Conservation (phyloP, 35 echinoderm and acorn worm species). For the Lytechinus variegatus region DNA sequence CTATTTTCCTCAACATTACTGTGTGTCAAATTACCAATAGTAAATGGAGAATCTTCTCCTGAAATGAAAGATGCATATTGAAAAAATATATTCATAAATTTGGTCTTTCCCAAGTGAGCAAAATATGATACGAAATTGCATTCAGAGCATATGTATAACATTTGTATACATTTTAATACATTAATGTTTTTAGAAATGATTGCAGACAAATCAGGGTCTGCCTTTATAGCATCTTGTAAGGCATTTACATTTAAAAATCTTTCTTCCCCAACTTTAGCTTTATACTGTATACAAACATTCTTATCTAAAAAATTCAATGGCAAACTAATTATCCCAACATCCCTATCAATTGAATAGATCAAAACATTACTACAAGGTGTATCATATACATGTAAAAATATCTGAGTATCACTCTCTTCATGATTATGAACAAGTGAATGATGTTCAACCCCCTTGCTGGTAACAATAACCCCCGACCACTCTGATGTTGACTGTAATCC, state of each 20-base stretch:
- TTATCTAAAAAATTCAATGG: slow-evolving; percentile 43
- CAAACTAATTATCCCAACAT: slow-evolving; percentile 42
- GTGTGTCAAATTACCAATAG: slow-evolving; percentile 37
- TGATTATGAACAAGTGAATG: slow-evolving; percentile 46
- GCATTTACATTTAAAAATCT: slow-evolving; percentile 44
- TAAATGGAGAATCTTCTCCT: neutral
- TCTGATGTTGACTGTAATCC: slow-evolving; percentile 1
- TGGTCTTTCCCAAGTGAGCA: slow-evolving; percentile 51
- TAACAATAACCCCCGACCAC: slow-evolving; percentile 29
- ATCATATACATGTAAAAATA: slow-evolving; percentile 56
- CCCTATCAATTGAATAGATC: slow-evolving; percentile 44
- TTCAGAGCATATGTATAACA: slow-evolving; percentile 50
- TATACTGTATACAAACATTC: slow-evolving; percentile 52
- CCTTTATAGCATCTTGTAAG: slow-evolving; percentile 19
- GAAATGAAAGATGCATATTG: slow-evolving; percentile 59
- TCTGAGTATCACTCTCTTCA: slow-evolving; percentile 56
- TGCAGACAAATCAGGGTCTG: slow-evolving; percentile 47
- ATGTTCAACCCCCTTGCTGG: slow-evolving; percentile 35
- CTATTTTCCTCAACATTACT: slow-evolving; percentile 30
- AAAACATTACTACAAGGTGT: slow-evolving; percentile 47
- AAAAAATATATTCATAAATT: slow-evolving; percentile 56
- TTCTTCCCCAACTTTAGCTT: slow-evolving; percentile 30
- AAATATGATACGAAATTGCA: slow-evolving; percentile 74
- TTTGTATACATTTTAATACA: slow-evolving; percentile 57
- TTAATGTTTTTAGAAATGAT: neutral